Percentiles rank a stretch among this genome's conserved stretches.
These are phyloP conservation scores for Drosophila auraria DNA, from an alignment of 1,140 invertebrate genomes.

Conservation along the genomic window DNA sequence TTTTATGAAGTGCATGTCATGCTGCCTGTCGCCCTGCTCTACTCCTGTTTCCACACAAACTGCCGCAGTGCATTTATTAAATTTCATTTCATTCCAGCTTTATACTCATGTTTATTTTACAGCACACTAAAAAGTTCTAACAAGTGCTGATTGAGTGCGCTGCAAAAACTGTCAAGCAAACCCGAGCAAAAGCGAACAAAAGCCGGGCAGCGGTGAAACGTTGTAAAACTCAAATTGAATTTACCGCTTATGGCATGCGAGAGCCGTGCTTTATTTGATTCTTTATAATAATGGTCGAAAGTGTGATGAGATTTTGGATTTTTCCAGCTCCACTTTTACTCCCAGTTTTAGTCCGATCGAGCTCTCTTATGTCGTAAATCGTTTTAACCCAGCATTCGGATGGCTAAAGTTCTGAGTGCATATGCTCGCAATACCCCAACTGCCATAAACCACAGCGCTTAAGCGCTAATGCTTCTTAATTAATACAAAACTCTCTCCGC, in stretches of 20 bases:
- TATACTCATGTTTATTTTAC: conserved; percentile 78
- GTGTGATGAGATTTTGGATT: conserved; percentile 33
- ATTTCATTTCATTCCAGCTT: conserved; percentile 77
- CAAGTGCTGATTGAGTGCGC: conserved; percentile 77
- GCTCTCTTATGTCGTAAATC: conserved; percentile 2
- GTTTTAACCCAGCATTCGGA: conserved; percentile 1
- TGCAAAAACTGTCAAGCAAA: conserved; percentile 75
- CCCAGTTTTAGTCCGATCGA: background rate
- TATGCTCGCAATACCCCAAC: conserved; percentile 16
- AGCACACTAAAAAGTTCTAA: conserved; percentile 77
- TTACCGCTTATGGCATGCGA: conserved; percentile 68
- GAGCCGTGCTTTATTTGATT: conserved; percentile 63
- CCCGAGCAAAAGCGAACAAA: conserved; percentile 12
- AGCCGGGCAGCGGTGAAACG: conserved; percentile 14
- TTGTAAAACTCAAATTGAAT: conserved; percentile 70
- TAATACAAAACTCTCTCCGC: conserved; percentile 56
- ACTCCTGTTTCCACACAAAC: conserved; percentile 10
- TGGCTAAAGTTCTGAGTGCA: conserved; percentile 3
- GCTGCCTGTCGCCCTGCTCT: conserved; percentile 49
- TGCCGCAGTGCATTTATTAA: conserved; percentile 70
- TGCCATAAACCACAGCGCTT: conserved; percentile 57
- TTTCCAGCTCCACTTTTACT: background rate
- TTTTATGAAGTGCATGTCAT: conserved; percentile 82
- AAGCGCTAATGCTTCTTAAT: conserved; percentile 62
- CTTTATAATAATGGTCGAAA: conserved; percentile 46